Base-by-base conservation (phyloP, 2,113 vertebrate genomes). In the Oryzias melastigma region DNA sequence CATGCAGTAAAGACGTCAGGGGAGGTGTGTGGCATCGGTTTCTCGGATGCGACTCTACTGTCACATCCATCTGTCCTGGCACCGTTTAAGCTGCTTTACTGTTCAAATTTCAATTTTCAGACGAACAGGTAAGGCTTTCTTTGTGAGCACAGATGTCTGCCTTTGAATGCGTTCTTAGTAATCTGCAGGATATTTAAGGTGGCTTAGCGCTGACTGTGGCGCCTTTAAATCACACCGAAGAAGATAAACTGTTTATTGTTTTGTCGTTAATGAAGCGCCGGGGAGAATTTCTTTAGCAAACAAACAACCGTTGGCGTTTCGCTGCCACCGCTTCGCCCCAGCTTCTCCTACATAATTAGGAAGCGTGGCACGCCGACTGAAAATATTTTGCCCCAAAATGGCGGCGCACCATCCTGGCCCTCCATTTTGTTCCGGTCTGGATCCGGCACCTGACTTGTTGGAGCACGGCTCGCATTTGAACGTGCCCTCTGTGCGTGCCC, bases 351-450 rank as follows among this genome's bases (percentile, higher is more conserved):
- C 59, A 65, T 56, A 58, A 79, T 78, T 73, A 75, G 63, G 52
- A 67, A 66, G 77, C 64, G 66, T 81, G 75, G 77, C 83, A 78
- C 27, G 19, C 66, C 46, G 41, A 48, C 54, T 75, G 70, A 71
- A 84, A 86, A 87, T 81, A 81, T 85, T 75, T 83, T 68, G 70
- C 77, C 71, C 77, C 78, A 86, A 90, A 88, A 90, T 90, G 86
- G 88, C 86, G 86, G 83, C 73, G 42, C 45, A 65, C 60, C 73
- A 75, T 68, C 52, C 71, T 60, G 16, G 62, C 68, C 85, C 80
- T 83, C 86, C 88, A 89, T 89, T 90, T 87, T 88, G 86, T 89
- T 78, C 22, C 52, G 79, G 77, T 61, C 73, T 87, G 85, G 85
- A 84, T 81, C 75, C 65, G 48, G 84, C 87, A 85, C 83, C 83